These are phyloP conservation scores for Teleogryllus oceanicus DNA, from an alignment of 2,888 invertebrate species.

Conservation along the genomic window DNA sequence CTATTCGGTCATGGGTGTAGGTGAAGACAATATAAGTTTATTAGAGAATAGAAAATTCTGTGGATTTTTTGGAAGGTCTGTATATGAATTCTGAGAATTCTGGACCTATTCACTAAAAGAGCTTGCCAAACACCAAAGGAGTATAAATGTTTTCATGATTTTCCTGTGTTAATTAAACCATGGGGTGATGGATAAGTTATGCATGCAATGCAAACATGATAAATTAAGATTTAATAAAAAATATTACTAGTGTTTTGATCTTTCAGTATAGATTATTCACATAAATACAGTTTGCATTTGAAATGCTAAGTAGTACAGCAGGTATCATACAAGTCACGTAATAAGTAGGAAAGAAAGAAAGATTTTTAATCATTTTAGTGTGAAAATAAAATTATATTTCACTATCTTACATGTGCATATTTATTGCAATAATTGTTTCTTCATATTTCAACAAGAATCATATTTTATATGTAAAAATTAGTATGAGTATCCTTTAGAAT, in stretches of 20 bases:
- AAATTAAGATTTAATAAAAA: background rate
- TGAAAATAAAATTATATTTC: background rate
- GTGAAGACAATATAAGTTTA: constrained; percentile 10
- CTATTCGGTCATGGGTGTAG: background rate
- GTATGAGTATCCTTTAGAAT: background rate
- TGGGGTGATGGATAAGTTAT: background rate
- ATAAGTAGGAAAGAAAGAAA: no score
- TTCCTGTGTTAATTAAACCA: background rate
- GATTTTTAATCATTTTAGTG: no score
- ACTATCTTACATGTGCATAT: background rate
- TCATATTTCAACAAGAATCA: background rate
- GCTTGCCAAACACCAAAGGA: constrained; percentile 7
- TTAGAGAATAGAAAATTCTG: background rate
- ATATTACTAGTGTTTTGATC: background rate
- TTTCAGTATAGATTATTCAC: background rate
- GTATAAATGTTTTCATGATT: background rate
- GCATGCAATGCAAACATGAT: background rate
- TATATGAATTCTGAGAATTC: background rate
- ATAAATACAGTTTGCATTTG: no score
- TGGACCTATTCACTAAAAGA: background rate
- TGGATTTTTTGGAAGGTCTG: background rate
- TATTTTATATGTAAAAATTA: background rate
- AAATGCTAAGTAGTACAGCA: no score
- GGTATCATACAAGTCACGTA: no score
- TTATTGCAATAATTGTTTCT: background rate